Percentiles rank a stretch among this genome's conserved stretches.
Conservation (phyloP, 2,797 vertebrate genomes). For the Mycteria americana region DNA sequence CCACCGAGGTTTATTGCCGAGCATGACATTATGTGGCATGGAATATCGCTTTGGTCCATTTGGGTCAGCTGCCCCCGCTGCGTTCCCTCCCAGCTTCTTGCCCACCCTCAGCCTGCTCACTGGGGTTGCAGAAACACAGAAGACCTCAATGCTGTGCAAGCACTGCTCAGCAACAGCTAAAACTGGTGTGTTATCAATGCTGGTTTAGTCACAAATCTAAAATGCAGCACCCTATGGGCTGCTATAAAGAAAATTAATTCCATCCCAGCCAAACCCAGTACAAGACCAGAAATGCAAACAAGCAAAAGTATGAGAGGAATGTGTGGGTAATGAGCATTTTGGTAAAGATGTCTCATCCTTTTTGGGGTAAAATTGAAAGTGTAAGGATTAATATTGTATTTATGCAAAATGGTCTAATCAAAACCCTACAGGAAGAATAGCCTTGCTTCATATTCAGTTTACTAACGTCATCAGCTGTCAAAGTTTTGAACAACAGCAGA, state of each 20-base stretch:
- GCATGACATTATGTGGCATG: fast-evolving
- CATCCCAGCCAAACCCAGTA: background rate
- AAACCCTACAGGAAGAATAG: background rate
- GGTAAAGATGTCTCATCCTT: background rate
- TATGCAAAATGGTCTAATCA: background rate
- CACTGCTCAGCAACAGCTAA: background rate
- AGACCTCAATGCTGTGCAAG: background rate
- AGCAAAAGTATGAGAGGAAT: background rate
- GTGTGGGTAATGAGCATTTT: background rate
- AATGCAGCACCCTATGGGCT: background rate
- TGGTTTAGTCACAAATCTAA: background rate
- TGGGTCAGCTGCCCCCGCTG: background rate
- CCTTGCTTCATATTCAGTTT: background rate
- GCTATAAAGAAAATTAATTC: background rate
- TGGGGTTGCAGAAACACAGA: background rate
- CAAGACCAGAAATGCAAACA: background rate
- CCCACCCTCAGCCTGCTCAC: background rate
- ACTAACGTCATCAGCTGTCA: background rate
- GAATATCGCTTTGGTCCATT: background rate
- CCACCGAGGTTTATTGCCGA: background rate
- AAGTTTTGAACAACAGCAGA: background rate
- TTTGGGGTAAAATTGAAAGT: background rate
- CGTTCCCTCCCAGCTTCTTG: background rate
- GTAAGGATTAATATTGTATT: background rate
- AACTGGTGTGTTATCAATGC: background rate